Conservation (phyloP, 2,888 invertebrate species). For the Nomada lathburiana region DNA sequence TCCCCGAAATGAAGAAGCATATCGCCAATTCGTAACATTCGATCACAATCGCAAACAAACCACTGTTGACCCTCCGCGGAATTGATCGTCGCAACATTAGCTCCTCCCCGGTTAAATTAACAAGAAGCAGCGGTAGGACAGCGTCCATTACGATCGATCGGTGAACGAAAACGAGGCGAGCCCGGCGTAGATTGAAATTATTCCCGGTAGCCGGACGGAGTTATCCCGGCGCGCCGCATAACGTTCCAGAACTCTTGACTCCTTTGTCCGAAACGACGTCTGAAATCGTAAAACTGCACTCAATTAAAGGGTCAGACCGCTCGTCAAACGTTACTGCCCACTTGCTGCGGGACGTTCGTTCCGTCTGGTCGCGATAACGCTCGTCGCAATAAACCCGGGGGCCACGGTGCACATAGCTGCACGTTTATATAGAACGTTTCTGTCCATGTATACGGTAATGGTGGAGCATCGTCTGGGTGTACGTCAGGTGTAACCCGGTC, state of each 20-base stretch:
- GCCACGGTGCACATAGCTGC: constrained; percentile 23
- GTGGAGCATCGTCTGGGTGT: constrained; percentile 30
- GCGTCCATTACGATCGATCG: constrained; percentile 26
- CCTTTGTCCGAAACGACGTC: constrained; percentile 68
- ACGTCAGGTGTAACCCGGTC: constrained; percentile 14
- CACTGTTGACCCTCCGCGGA: too few species aligned
- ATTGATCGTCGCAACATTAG: not conserved
- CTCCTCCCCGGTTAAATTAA: not conserved
- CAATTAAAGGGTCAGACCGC: constrained; percentile 75
- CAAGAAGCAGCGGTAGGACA: constrained; percentile 5
- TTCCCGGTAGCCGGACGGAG: constrained; percentile 32
- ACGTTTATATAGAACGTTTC: not conserved
- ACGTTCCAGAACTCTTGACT: constrained; percentile 57
- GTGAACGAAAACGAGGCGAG: not conserved
- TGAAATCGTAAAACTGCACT: constrained; percentile 75
- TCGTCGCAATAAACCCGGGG: constrained; percentile 63
- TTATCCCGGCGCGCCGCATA: constrained; percentile 57
- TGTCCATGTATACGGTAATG: constrained; percentile 36
- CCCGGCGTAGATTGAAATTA: constrained; percentile 44
- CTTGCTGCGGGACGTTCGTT: constrained; percentile 69
- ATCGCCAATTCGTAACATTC: too few species aligned
- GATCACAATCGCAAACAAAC: too few species aligned
- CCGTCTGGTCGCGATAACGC: constrained; percentile 70
- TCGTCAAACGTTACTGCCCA: constrained; percentile 76
- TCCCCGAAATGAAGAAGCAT: too few species aligned